Percentiles rank a stretch among this genome's conserved stretches.
phyloP scores from a whole-genome alignment of 2,888 invertebrate species.

The Ellobium chinense region DNA sequence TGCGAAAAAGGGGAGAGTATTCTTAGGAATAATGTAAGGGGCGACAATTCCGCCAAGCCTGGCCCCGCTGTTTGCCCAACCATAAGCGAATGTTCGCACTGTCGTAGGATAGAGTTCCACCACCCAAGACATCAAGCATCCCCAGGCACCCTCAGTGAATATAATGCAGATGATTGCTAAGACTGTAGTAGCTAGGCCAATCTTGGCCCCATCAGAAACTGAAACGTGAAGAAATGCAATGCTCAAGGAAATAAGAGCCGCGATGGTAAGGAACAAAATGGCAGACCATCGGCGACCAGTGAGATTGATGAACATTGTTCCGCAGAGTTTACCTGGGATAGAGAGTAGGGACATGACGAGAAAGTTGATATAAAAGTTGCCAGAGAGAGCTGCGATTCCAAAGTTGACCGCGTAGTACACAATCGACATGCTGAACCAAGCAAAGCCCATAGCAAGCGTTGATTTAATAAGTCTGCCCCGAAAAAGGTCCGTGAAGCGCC shows the following conservation, averaged over 20 bases:
- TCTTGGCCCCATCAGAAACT: too few species aligned
- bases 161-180: too few species aligned
- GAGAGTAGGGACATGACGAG: constrained; percentile 79
- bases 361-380: constrained; percentile 80
- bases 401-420: constrained; percentile 79
- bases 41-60: constrained; percentile 36
- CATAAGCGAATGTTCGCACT: constrained; percentile 56
- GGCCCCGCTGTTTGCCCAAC: constrained; percentile 4
- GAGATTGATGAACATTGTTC: too few species aligned
- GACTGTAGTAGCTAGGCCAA: too few species aligned
- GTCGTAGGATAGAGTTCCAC: constrained; percentile 69
- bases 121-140: constrained; percentile 57
- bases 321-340: too few species aligned
- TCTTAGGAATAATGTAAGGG: constrained; percentile 16
- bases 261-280: too few species aligned
- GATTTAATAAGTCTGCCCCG: neutral
- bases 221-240: too few species aligned
- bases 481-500: neutral
- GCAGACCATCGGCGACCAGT: too few species aligned
- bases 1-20: neutral
- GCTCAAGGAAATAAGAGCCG: too few species aligned
- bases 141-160: too few species aligned
- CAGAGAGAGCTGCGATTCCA: constrained; percentile 77
- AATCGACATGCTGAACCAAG: constrained; percentile 79
- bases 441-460: constrained; percentile 28